Evolutionary conservation across 2,113 vertebrate genomes (phyloP), one percentile per base, ranked within the genome.

Genomic region (Tenebrosternarchus preto): DNA sequence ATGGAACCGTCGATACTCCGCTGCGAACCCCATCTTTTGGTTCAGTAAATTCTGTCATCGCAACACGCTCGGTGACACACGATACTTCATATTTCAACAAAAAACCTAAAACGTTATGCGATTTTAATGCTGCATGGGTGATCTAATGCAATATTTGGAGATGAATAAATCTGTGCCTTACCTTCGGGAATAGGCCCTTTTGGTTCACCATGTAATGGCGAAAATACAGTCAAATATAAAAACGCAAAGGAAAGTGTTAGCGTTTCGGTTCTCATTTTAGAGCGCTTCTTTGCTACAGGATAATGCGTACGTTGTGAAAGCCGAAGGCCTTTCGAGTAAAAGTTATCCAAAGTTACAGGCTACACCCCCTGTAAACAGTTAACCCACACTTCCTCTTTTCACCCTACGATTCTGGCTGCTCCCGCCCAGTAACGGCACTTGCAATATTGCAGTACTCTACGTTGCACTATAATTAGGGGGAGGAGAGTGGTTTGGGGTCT

Each of bases 111-210:
- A 12, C 8, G 9, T n/a, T 59, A 59, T 5, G 56, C 56, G 19
- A 59, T 2, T 59, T 59, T 22, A 5, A 59, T 59, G 56, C 56
- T 22, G 56, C 43, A 50, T 12, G 11, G 43, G 12, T 1, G 12
- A 50, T 12, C 0, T 50, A 50, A 50, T 15, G 43, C 43, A 15
- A 12, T 50, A 15, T 15, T 11, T 15, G 15, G 56, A 59, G n/a
- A 19, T 15, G 15, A n/a, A 9, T 25, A 60, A 71, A 29, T 55
- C 39, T 1, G n/a, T 60, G 39, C 7, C 85, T 85, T 85, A 93
- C 93, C 92, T 81, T 90, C 84, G 3, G 87, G 83, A 56, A 86
- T 25, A 15, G 60, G 53, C 9, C 61, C 82, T 81, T 80, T 67
- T 59, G 87, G 77, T 3, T 88, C 86, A 1, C 90, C 82, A 72